These are phyloP conservation scores for Ypsolopha scabrella DNA, from an alignment of 2,888 invertebrate species.

Conservation along the genomic window DNA sequence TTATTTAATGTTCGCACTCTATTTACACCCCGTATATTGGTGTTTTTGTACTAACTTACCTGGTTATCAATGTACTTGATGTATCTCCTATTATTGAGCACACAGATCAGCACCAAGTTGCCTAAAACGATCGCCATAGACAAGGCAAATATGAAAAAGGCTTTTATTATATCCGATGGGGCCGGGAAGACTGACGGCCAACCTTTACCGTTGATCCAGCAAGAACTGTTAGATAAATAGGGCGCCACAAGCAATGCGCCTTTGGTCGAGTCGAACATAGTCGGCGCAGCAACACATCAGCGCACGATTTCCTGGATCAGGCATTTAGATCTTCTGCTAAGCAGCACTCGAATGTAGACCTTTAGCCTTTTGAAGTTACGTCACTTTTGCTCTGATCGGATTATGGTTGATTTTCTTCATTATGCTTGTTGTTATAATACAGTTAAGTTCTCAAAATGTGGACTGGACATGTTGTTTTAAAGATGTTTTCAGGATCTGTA, in stretches of 20 bases:
- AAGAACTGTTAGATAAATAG: constrained; percentile 85
- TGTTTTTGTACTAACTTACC: constrained; percentile 60
- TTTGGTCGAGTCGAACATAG: constrained; percentile 75
- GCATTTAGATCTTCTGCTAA: constrained; percentile 61
- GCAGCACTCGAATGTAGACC: constrained; percentile 44
- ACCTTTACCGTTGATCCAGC: constrained; percentile 77
- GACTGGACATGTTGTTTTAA: too few species aligned
- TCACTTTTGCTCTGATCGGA: too few species aligned
- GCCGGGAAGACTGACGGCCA: constrained; percentile 75
- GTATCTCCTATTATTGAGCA: constrained; percentile 86
- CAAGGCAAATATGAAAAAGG: constrained; percentile 79
- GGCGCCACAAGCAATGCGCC: constrained; percentile 83
- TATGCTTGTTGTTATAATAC: too few species aligned
- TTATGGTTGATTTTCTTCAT: too few species aligned
- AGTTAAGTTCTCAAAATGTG: too few species aligned
- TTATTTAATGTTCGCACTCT: too few species aligned
- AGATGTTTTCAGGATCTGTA: too few species aligned
- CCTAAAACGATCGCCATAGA: constrained; percentile 85
- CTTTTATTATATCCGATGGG: constrained; percentile 80
- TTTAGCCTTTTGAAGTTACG: constrained; percentile 20
- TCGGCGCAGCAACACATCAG: constrained; percentile 59
- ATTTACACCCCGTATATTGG: too few species aligned
- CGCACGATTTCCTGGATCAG: constrained; percentile 54
- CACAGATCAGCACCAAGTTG: constrained; percentile 83
- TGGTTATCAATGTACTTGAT: constrained; percentile 90